Conservation (phyloP, 2,113 vertebrate genomes). For the Lynx canadensis region DNA sequence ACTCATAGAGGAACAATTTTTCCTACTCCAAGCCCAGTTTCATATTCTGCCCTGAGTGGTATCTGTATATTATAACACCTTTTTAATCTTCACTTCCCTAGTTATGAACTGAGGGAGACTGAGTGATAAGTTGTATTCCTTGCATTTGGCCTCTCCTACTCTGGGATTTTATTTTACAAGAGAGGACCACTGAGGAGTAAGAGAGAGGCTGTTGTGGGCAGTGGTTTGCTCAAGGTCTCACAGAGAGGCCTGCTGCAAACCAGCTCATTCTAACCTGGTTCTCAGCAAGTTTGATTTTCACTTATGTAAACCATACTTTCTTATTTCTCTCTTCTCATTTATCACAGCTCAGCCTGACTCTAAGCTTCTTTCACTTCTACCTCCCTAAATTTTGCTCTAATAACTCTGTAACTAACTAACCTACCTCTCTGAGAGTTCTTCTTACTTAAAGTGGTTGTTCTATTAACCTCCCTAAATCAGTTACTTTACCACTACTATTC, state of each 20-base stretch:
- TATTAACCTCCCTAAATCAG: background rate
- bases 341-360: background rate
- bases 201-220: background rate
- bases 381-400: background rate
- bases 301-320: background rate
- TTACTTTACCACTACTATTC: background rate
- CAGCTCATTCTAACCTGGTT: background rate
- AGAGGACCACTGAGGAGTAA: background rate
- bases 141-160: background rate
- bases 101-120: background rate
- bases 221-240: background rate
- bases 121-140: background rate
- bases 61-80: background rate
- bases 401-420: background rate
- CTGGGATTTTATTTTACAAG: background rate
- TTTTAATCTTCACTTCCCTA: background rate
- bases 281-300: background rate
- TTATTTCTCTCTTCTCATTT: background rate
- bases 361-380: background rate
- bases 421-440: background rate
- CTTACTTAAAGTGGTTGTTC: background rate
- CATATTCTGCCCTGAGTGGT: background rate
- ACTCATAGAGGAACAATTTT: background rate
- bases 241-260: background rate
- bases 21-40: background rate